phyloP scores from a whole-genome alignment of 2,797 vertebrate genomes.

The Alfaro cultratus region DNA sequence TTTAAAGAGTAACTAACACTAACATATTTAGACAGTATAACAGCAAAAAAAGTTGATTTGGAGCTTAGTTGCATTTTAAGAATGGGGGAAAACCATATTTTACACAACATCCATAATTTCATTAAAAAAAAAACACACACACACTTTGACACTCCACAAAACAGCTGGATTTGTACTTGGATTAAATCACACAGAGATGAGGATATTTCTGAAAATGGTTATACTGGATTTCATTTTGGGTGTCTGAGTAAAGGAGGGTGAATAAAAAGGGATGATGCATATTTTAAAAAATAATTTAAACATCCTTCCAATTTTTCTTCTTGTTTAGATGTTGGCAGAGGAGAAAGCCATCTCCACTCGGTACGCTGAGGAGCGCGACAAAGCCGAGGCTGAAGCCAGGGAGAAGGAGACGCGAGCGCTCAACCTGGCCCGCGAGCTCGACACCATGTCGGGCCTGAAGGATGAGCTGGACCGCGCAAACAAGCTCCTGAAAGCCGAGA shows the following conservation, averaged over 20 bases:
- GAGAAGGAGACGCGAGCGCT: constrained; percentile 95
- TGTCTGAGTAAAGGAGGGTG: too few relatives aligned
- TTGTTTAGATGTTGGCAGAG: constrained; percentile 89
- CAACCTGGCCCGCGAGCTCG: constrained; percentile 88
- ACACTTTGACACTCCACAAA: too few relatives aligned
- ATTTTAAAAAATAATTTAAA: background rate
- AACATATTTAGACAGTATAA: too few relatives aligned
- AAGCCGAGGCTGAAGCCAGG: constrained; percentile 93
- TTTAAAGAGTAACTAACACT: too few relatives aligned
- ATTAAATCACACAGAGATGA: too few relatives aligned
- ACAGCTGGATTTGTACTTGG: too few relatives aligned
- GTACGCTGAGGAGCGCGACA: constrained; percentile 91
- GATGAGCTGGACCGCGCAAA: constrained; percentile 90
- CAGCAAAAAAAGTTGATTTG: background rate
- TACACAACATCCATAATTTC: background rate
- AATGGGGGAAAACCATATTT: background rate
- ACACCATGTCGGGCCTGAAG: constrained; percentile 86
- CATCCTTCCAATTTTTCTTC: background rate
- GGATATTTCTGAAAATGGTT: too few relatives aligned
- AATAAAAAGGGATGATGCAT: too few relatives aligned
- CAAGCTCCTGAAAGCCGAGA: constrained; percentile 90
- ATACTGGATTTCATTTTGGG: too few relatives aligned
- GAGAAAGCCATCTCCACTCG: constrained; percentile 91
- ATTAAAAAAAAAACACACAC: too few relatives aligned
- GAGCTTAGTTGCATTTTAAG: background rate